Conservation (phyloP, 2,888 invertebrate species). For the Chamaedrilus cognettii region DNA sequence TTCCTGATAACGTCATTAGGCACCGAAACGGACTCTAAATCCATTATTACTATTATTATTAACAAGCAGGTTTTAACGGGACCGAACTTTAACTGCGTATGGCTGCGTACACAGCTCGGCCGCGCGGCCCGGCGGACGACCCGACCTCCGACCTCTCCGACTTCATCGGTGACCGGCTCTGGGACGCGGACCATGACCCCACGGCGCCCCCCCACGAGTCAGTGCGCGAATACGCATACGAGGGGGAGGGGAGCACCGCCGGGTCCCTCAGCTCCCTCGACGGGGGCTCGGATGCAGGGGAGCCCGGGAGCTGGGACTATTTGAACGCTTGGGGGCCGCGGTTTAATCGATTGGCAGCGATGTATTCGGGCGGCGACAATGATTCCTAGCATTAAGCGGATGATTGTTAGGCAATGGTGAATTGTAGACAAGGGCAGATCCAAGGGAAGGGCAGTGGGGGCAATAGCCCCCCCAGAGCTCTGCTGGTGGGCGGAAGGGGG, state of each 20-base stretch:
- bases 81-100: no score
- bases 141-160: no score
- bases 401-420: no score
- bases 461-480: no score
- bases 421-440: no score
- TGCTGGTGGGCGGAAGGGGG: no score
- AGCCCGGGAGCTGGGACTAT: constrained; percentile 97
- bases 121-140: constrained; percentile 36
- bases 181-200: constrained; percentile 94
- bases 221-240: constrained; percentile 97
- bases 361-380: constrained; percentile 73
- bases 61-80: no score
- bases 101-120: no score
- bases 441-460: no score
- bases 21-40: no score
- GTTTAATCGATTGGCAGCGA: constrained; percentile 93
- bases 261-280: constrained; percentile 95
- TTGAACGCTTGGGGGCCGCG: constrained; percentile 96
- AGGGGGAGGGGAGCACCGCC: constrained; percentile 84
- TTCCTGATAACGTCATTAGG: no score
- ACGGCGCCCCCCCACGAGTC: constrained; percentile 99
- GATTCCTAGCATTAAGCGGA: not conserved
- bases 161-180: constrained; percentile 95
- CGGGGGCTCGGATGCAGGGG: constrained; percentile 73
- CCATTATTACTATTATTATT: no score